These are phyloP conservation scores for Mactra quadrangularis DNA, from an alignment of 1,140 invertebrate species.

Conservation along the genomic window DNA sequence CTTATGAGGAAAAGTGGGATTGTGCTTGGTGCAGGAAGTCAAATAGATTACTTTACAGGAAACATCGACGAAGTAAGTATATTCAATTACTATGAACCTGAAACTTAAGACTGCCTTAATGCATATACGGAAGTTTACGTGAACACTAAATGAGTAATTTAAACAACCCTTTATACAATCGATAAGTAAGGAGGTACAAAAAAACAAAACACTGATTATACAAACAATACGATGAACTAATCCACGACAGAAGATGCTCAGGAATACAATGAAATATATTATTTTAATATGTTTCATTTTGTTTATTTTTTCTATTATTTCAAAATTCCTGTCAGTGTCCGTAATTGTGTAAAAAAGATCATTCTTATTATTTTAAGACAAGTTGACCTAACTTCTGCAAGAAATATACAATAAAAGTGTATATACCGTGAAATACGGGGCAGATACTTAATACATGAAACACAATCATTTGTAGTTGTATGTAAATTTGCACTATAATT, in stretches of 20 bases:
- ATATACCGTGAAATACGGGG: no score
- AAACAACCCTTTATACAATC: neutral
- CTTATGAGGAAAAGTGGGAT: constrained; percentile 38
- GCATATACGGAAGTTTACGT: neutral
- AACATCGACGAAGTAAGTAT: constrained; percentile 31
- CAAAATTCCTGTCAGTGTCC: no score
- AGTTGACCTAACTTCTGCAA: no score
- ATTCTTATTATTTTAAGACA: no score
- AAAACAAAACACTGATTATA: neutral
- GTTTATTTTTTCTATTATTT: neutral
- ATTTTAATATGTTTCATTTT: neutral
- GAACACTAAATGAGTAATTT: neutral
- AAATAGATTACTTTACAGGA: constrained; percentile 30
- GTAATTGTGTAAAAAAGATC: no score
- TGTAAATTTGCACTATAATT: no score
- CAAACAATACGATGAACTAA: no score
- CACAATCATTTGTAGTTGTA: no score
- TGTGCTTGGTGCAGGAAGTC: constrained; percentile 46
- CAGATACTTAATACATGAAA: no score
- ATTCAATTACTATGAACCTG: neutral
- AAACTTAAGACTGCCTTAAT: neutral
- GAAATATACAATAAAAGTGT: no score
- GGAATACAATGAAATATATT: no score
- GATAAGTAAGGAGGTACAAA: neutral
- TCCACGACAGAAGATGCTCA: no score